Evolutionary conservation across 2,797 vertebrate species (phyloP).

Genomic region (Hozukius guyotensis): DNA sequence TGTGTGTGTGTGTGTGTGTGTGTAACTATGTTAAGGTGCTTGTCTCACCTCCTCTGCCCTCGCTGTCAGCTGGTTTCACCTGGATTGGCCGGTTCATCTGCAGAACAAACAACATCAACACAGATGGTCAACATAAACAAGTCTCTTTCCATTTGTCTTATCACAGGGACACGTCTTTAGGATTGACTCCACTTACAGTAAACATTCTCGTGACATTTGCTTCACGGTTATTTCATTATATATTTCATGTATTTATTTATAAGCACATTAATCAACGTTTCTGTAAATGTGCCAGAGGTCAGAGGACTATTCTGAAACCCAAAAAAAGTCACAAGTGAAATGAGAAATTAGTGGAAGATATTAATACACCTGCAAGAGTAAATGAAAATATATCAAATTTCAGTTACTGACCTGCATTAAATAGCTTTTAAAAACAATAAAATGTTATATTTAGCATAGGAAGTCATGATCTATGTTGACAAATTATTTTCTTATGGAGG

Average conservation of each 20-base stretch:
- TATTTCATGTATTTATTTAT: not conserved
- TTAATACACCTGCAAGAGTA: not conserved
- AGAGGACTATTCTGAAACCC: not conserved
- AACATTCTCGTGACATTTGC: not conserved
- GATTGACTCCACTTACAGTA: not conserved
- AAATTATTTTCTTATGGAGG: not conserved
- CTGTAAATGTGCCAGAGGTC: not conserved
- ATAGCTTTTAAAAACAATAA: not conserved
- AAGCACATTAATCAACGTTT: not conserved
- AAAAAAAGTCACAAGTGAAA: not conserved
- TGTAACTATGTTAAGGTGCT: not conserved
- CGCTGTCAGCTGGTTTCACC: slow-evolving; percentile 92
- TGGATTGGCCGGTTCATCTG: slow-evolving; percentile 94
- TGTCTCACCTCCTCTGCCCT: slow-evolving; percentile 89
- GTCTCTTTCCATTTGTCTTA: slow-evolving; percentile 1
- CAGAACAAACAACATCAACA: slow-evolving; percentile 55
- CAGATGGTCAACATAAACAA: slow-evolving; percentile 37
- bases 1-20: slow-evolving; percentile 1
- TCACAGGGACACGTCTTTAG: not conserved
- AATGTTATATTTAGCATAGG: not conserved
- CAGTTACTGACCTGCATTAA: not conserved
- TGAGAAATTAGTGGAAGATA: not conserved
- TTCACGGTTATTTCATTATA: not conserved
- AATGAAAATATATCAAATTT: not conserved
- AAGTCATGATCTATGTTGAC: not conserved